A percentile compares a stretch with the other conserved stretches of the same genome.
These are phyloP conservation scores for Labrus mixtus DNA, from an alignment of 2,113 vertebrate genomes.

Conservation along the genomic window DNA sequence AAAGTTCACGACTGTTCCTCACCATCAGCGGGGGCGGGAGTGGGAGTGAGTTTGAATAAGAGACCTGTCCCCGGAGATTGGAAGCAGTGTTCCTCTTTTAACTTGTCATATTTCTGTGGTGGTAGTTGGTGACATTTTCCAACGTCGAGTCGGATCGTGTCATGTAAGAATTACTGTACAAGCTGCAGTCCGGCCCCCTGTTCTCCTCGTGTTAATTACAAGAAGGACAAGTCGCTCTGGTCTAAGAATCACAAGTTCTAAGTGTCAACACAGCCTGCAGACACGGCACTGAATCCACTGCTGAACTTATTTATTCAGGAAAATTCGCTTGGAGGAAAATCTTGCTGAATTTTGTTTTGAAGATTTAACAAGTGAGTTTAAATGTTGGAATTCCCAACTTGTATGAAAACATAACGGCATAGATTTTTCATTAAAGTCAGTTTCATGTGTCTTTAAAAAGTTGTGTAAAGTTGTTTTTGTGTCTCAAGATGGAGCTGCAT, in stretches of 20 bases:
- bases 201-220: slow-evolving; percentile 5
- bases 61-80: background rate
- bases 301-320: background rate
- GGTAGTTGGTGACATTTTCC: slow-evolving; percentile 6
- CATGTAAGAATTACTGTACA: background rate
- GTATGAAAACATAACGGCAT: background rate
- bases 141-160: background rate
- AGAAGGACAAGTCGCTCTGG: background rate
- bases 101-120: background rate
- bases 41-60: background rate
- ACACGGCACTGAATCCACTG: slow-evolving; percentile 7
- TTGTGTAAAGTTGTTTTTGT: background rate
- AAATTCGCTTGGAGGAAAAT: background rate
- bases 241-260: background rate
- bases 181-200: background rate
- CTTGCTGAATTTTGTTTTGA: background rate
- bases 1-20: slow-evolving; percentile 10
- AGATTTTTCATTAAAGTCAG: background rate
- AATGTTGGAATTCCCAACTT: background rate
- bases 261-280: slow-evolving; percentile 31
- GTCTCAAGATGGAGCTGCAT: background rate
- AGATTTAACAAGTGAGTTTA: background rate
- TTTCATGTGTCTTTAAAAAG: background rate
- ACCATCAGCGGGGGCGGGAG: background rate
- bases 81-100: slow-evolving; percentile 5